These are phyloP conservation scores for Tapera naevia DNA, from an alignment of 2,797 vertebrate species.

Conservation along the genomic window DNA sequence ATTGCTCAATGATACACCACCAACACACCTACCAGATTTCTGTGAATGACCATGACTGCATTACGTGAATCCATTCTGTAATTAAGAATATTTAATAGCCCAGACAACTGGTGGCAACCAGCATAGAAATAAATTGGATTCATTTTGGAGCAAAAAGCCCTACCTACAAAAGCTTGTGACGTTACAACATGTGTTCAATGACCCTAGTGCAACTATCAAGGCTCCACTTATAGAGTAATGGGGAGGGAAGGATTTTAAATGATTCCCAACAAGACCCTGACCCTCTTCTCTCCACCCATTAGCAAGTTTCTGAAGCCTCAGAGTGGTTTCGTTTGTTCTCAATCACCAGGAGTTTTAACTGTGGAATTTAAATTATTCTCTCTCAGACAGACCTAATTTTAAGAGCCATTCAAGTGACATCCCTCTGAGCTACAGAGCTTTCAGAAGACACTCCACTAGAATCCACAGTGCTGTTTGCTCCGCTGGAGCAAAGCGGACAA, in stretches of 20 bases:
- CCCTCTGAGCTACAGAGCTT: neutral
- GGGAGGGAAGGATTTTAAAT: neutral
- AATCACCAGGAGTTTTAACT: slow-evolving; percentile 35
- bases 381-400: slow-evolving; percentile 32
- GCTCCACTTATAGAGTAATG: slow-evolving; percentile 1
- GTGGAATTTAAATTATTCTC: slow-evolving; percentile 49
- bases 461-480: neutral
- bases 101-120: neutral
- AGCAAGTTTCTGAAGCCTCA: slow-evolving; percentile 40
- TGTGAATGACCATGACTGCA: neutral
- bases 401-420: slow-evolving; percentile 38
- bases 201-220: neutral
- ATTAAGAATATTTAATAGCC: neutral
- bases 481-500: neutral
- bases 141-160: neutral
- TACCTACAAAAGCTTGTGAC: neutral
- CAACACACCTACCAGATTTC: neutral
- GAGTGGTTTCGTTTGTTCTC: slow-evolving; percentile 37
- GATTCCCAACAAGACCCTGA: slow-evolving; percentile 15
- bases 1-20: neutral
- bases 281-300: slow-evolving; percentile 42
- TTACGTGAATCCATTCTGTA: neutral
- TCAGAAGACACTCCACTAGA: neutral
- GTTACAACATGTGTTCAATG: neutral
- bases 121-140: neutral